These are phyloP conservation scores for Scyliorhinus canicula DNA, from an alignment of 2,797 vertebrate genomes.

Conservation along the genomic window DNA sequence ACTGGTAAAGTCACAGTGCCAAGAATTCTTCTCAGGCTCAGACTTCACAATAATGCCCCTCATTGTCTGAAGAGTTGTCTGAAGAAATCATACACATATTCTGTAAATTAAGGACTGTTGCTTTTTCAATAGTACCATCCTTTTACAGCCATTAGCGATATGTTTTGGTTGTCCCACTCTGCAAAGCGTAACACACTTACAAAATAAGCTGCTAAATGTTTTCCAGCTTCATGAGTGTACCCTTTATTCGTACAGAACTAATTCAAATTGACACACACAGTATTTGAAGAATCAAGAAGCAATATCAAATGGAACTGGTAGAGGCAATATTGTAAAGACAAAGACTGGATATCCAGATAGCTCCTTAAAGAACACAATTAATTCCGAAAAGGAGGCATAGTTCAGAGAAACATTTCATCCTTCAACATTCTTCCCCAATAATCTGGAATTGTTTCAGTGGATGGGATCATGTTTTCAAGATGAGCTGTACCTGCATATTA, in stretches of 20 bases:
- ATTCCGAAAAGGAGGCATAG: not conserved
- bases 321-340: not conserved
- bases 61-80: not conserved
- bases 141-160: not conserved
- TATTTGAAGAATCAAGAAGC: not conserved
- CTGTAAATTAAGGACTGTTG: not conserved
- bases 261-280: not conserved
- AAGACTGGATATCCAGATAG: not conserved
- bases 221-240: not conserved
- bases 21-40: slow-evolving; percentile 18
- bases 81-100: not conserved
- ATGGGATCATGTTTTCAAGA: not conserved
- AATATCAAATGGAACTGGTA: not conserved
- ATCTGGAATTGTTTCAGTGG: not conserved
- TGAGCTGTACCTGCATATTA: not conserved
- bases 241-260: not conserved
- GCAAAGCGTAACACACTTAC: not conserved
- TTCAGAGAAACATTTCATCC: not conserved
- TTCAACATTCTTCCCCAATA: not conserved
- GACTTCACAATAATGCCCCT: not conserved
- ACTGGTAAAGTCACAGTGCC: not conserved
- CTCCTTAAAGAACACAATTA: not conserved
- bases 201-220: not conserved
- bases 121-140: not conserved
- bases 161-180: not conserved